Evolutionary conservation across 1,140 invertebrate genomes (phyloP).

Genomic region (Thaumatotibia leucotreta): DNA sequence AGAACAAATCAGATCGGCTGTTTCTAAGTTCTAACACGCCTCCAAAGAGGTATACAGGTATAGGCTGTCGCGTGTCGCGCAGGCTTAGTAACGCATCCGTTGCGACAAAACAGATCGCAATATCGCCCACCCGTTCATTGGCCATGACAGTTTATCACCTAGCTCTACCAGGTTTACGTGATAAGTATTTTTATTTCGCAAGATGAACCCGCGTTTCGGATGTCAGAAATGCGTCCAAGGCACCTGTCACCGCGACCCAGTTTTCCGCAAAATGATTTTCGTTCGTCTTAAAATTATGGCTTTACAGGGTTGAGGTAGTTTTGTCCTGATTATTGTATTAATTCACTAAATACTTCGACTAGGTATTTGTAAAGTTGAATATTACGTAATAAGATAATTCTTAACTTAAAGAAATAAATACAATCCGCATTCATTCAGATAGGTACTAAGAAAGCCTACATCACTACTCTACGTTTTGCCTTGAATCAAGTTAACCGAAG

Average conservation of each 20-base stretch:
- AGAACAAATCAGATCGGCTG: too few relatives aligned
- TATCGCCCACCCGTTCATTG: constrained; percentile 26
- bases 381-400: too few relatives aligned
- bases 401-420: too few relatives aligned
- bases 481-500: background rate
- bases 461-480: background rate
- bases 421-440: background rate
- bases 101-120: constrained; percentile 27
- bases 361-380: too few relatives aligned
- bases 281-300: background rate
- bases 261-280: constrained; percentile 22
- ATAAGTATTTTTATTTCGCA: constrained; percentile 49
- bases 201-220: constrained; percentile 34
- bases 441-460: too few relatives aligned
- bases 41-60: too few relatives aligned
- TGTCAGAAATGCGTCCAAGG: constrained; percentile 28
- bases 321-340: background rate
- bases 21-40: too few relatives aligned
- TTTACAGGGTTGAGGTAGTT: background rate
- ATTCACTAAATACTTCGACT: too few relatives aligned
- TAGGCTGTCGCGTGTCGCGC: constrained; percentile 14
- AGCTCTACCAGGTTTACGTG: constrained; percentile 30
- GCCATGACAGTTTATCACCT: constrained; percentile 28
- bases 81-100: background rate
- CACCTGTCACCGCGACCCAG: constrained; percentile 38